phyloP scores from a whole-genome alignment of 2,888 invertebrate genomes.

The Cremastobaeus sp. region DNA sequence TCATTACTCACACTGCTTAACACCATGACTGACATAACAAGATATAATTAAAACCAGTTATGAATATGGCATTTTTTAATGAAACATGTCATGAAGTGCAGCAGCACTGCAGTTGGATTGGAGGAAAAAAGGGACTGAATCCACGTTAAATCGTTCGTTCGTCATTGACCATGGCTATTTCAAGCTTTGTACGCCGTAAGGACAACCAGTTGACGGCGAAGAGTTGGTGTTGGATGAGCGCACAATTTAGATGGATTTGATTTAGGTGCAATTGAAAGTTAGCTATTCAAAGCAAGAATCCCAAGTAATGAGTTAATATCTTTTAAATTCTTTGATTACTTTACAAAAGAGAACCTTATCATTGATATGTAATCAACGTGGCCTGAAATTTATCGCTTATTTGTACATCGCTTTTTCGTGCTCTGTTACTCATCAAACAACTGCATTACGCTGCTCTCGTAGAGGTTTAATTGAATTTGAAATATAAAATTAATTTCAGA shows the following conservation, averaged over 20 bases:
- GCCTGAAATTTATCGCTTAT: conserved; percentile 34
- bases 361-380: conserved; percentile 44
- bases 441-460: conserved; percentile 23
- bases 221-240: neutral
- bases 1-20: no score
- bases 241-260: neutral
- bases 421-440: conserved; percentile 18
- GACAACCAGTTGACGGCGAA: no score
- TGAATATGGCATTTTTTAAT: no score
- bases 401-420: conserved; percentile 13
- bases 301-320: conserved; percentile 34
- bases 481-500: no score
- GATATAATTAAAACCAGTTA: no score
- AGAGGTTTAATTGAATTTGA: neutral
- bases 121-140: no score
- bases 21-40: no score
- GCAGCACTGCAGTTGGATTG: no score
- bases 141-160: no score
- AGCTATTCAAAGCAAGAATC: conserved; percentile 29
- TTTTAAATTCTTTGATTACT: conserved; percentile 38
- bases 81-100: no score
- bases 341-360: conserved; percentile 44
- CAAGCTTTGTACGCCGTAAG: no score
- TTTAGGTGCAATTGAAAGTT: conserved; percentile 13
- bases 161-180: no score